Evolutionary conservation across 2,888 invertebrate species (phyloP).

Genomic region (Drosophila borealis): DNA sequence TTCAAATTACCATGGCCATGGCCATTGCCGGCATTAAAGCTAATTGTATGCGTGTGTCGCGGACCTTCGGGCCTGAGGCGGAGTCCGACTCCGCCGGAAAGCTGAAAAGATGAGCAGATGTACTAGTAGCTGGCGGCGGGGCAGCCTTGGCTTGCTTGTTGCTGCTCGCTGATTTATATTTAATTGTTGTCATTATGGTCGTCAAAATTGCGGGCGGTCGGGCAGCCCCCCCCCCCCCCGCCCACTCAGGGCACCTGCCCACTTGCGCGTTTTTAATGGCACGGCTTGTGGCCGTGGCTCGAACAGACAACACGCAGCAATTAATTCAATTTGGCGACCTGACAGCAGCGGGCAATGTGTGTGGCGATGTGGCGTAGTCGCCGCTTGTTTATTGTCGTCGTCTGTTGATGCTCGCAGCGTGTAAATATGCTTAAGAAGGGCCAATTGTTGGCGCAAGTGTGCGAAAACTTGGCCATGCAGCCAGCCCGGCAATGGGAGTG

Average conservation of each 20-base stretch:
- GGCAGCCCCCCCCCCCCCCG: no score
- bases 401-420: constrained; percentile 56
- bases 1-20: constrained; percentile 75
- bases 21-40: constrained; percentile 70
- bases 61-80: neutral
- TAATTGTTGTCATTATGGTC: constrained; percentile 83
- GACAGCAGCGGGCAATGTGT: constrained; percentile 41
- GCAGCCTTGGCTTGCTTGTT: constrained; percentile 67
- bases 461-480: constrained; percentile 5
- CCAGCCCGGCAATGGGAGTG: no score
- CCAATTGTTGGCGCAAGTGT: constrained; percentile 42
- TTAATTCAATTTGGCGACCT: constrained; percentile 51
- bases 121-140: constrained; percentile 1
- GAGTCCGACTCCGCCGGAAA: no score
- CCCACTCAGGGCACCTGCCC: constrained; percentile 40
- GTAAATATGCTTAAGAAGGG: constrained; percentile 57
- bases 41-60: constrained; percentile 79
- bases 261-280: constrained; percentile 31
- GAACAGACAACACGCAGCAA: constrained; percentile 36
- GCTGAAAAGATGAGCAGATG: neutral
- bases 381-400: constrained; percentile 50
- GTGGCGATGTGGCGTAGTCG: constrained; percentile 22
- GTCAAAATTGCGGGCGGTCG: constrained; percentile 59
- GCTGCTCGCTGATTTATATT: constrained; percentile 77
- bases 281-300: neutral